Base-by-base conservation (phyloP, 2,888 invertebrate species). In the Prenolepis imparis region DNA sequence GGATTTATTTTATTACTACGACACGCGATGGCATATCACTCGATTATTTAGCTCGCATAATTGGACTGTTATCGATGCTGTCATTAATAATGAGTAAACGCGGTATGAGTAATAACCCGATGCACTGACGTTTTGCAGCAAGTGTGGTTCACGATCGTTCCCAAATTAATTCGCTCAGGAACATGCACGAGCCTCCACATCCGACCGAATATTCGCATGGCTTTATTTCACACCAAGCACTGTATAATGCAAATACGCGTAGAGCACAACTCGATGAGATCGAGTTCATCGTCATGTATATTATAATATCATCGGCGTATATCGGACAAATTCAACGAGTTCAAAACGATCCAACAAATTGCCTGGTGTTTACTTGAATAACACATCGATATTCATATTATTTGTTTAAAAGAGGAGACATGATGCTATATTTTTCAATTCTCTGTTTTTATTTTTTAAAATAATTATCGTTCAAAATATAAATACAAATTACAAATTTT, bases 161-260 rank as follows among this genome's bases (percentile, higher is more conserved):
- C 28, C 28, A 48, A 87, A 87, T 87, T 82, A 88, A 87, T 87
- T 88, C 21, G 61, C 68, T 21, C 74, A 59, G 41, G 18, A 70
- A 48, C 64, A 28, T 66, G 32, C 61, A 44, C 63, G 70, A 61
- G 63, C 32, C 64, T 82, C 77, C 74, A 39, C 57, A 39, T 59
- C 70, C 28, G 28, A 32, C 15, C 48, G 36, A 63, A 70, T 63
- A 63, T 78, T 59, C 78, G 41, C 73, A 55, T 28, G 78, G 75
- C 70, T 88, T 86, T 82, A 48, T 66, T 59, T 59, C 61, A 24
- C 32, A 39, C 48, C 61, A 52, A 63, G 61, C 80, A 39, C 5
- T 28, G 48, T 61, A 52, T 41, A 78, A 82, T 66, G 61, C 72
- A 41, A 72, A 67, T 64, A 52, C 41, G 72, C 28, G 11, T 61